Evolutionary conservation across 2,888 invertebrate species (phyloP).

Genomic region (Nomada goodeniana): DNA sequence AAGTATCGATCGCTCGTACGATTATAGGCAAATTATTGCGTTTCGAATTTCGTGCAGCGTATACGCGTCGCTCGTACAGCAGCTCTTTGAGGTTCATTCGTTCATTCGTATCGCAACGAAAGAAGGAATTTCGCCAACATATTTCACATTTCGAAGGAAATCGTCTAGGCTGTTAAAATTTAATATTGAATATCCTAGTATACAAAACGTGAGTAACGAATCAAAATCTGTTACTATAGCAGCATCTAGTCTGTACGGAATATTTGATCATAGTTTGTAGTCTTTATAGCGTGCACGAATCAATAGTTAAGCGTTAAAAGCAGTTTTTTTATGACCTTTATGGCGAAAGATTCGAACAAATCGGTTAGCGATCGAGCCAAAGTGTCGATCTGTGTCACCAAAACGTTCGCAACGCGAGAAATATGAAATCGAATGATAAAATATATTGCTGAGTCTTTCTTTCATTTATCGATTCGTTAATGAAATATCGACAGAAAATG

Average conservation of each 20-base stretch:
- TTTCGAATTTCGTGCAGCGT: neutral
- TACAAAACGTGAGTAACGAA: slow-evolving; percentile 31
- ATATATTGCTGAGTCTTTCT: neutral
- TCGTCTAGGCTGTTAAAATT: neutral
- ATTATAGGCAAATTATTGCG: neutral
- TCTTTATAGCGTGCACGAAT: slow-evolving; percentile 39
- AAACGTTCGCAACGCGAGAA: slow-evolving; percentile 18
- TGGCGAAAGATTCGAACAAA: slow-evolving; percentile 15
- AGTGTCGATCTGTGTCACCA: neutral
- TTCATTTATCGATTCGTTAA: neutral
- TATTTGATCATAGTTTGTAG: slow-evolving; percentile 33
- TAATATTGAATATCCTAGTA: neutral
- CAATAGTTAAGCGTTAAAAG: slow-evolving; percentile 66
- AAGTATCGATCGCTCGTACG: neutral
- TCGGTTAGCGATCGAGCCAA: slow-evolving; percentile 21
- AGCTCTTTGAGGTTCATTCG: neutral
- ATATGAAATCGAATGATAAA: neutral
- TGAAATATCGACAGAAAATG: neutral
- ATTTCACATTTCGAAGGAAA: neutral
- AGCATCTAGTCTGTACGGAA: slow-evolving; percentile 19
- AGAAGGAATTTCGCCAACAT: neutral
- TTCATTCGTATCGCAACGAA: neutral
- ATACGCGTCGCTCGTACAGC: neutral
- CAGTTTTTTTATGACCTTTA: slow-evolving; percentile 68
- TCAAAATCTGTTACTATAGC: slow-evolving; percentile 51